A percentile compares a stretch with the other conserved stretches of the same genome.
Conservation (phyloP, 2,888 invertebrate genomes). For the Chouioia cunea region DNA sequence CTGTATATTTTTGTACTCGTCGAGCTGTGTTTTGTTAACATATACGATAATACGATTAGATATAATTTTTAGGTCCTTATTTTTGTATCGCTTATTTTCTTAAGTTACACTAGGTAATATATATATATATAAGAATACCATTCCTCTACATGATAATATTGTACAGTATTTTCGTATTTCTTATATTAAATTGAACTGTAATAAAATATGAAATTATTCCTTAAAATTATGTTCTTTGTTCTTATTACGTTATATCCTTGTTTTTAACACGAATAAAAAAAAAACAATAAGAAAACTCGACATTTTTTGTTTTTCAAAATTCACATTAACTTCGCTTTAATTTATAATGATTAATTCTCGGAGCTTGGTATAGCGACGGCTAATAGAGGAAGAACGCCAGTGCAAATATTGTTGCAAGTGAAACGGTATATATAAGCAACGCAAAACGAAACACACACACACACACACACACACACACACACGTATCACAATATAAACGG, state of each 20-base stretch:
- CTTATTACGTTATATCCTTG: neutral
- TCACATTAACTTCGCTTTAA: too few species aligned
- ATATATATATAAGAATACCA: constrained; percentile 58
- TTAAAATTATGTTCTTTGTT: neutral
- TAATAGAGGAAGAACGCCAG: constrained; percentile 38
- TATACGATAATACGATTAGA: too few species aligned
- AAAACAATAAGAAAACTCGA: neutral
- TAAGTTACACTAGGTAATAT: too few species aligned
- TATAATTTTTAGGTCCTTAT: too few species aligned
- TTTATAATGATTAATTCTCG: neutral
- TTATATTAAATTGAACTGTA: constrained; percentile 46
- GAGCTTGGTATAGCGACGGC: neutral
- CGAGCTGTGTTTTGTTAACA: too few species aligned
- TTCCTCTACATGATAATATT: constrained; percentile 55
- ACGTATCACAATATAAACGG: constrained; percentile 9
- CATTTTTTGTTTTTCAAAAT: neutral
- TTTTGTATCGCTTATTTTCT: too few species aligned
- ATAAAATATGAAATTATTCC: constrained; percentile 45
- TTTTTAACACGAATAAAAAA: neutral
- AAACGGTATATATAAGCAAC: constrained; percentile 9
- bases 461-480: neutral
- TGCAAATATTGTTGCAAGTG: constrained; percentile 45
- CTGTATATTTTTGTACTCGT: too few species aligned
- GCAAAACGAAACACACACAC: neutral
- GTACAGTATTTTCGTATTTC: constrained; percentile 64